Evolutionary conservation across 1,140 invertebrate species (phyloP), one percentile per base, ranked within the genome.

Genomic region (Pseudomyrmex concolor): DNA sequence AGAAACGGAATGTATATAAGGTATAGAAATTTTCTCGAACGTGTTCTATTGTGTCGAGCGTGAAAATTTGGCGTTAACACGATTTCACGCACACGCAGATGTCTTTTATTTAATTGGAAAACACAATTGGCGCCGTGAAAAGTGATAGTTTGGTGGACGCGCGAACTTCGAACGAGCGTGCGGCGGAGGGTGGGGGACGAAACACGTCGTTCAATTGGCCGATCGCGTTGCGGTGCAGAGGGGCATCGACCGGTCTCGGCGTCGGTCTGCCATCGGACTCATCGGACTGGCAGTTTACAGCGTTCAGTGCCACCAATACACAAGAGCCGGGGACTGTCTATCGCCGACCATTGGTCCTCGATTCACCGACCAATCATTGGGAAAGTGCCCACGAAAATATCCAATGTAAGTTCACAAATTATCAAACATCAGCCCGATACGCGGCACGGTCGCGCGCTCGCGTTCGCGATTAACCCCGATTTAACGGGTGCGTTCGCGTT

Each of bases 391-490:
- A 94, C 94, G 93, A 95, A 95, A 96, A 96, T 96, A 96, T 96
- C 95, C 96, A 96, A 96, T 96, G 96, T 97, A 96, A 96, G 96
- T 97, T 95, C 95, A 95, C 95, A 96, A 96, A 96, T 96, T 96
- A 96, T 96, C 95, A 95, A 95, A 95, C 95, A 93, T 92, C 92
- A 91, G 83, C 86, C 80, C 81, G 60, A 85, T 82, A 89, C 85
- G 86, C 88, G 83, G 59, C 83, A 77, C 67, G 84, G 82, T 84
- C 88, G 89, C 83, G 85, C 91, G 83, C 76, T 66, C 73, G 57
- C 83, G 81, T 88, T 84, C 43, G 78, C 66, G 82, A 84, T 90
- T 87, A 89, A 89, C 83, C 85, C 71, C 64, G 70, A 67, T 87
- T 76, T 90, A 81, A 81, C 77, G 64, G 5, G 7, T 54, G 63